Conservation (phyloP, 2,113 vertebrate genomes). For the Cinclus mexicanus region DNA sequence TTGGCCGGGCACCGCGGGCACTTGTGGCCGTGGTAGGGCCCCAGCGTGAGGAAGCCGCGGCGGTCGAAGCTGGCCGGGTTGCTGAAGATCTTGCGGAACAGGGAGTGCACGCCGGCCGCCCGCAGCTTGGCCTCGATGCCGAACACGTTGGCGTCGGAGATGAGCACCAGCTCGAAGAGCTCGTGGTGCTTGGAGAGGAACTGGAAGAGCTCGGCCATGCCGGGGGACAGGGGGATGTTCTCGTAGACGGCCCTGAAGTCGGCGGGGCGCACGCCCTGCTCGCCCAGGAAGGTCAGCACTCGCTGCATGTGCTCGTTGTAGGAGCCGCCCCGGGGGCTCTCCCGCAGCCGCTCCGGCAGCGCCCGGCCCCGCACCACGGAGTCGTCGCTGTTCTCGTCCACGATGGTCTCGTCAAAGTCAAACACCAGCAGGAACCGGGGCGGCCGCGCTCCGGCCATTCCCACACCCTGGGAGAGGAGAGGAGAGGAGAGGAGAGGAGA, state of each 20-base stretch:
- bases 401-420: constrained; percentile 95
- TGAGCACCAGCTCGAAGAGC: constrained; percentile 87
- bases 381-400: constrained; percentile 94
- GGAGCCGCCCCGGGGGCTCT: constrained; percentile 83
- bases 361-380: constrained; percentile 81
- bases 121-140: constrained; percentile 87
- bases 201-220: constrained; percentile 87
- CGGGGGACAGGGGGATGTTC: constrained; percentile 86
- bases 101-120: constrained; percentile 73
- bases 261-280: constrained; percentile 84
- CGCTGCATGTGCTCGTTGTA: constrained; percentile 96
- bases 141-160: constrained; percentile 93
- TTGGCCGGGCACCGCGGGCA: constrained; percentile 89
- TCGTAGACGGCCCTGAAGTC: constrained; percentile 83
- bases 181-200: constrained; percentile 84
- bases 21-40: constrained; percentile 90
- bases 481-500: too few relatives aligned
- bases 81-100: constrained; percentile 89
- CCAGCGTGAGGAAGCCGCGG: constrained; percentile 82
- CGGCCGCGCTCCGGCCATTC: constrained; percentile 73
- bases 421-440: constrained; percentile 90
- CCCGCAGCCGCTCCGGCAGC: constrained; percentile 83
- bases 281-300: constrained; percentile 86
- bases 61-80: constrained; percentile 88
- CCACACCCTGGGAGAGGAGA: constrained; percentile 67